Evolutionary conservation across 2,888 invertebrate genomes (phyloP).

Genomic region (Eustalomyia histrio): DNA sequence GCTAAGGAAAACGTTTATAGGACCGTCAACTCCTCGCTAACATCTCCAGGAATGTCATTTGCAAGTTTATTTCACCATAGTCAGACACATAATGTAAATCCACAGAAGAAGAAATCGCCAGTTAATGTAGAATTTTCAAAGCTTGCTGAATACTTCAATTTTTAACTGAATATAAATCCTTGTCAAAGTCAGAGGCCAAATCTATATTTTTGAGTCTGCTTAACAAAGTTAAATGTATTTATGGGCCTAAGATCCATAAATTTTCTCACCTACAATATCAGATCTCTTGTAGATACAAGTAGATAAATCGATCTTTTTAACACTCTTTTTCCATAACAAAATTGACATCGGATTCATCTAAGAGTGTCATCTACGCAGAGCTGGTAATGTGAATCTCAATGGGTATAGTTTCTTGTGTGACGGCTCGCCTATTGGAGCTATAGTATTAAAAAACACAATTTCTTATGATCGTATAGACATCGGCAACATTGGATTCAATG

Average conservation of each 20-base stretch:
- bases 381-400: too few relatives aligned
- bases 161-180: background rate
- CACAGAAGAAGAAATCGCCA: background rate
- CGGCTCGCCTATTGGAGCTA: too few relatives aligned
- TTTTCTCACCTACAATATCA: too few relatives aligned
- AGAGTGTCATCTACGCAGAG: too few relatives aligned
- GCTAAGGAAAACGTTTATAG: background rate
- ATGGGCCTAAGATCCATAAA: too few relatives aligned
- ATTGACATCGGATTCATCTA: slow-evolving; percentile 27
- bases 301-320: background rate
- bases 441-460: too few relatives aligned
- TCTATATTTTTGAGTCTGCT: background rate
- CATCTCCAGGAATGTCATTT: background rate
- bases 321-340: background rate
- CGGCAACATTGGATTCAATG: too few relatives aligned
- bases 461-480: too few relatives aligned
- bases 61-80: background rate
- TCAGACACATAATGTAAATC: background rate
- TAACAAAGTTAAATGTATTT: background rate
- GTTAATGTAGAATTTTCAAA: background rate
- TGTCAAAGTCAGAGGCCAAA: slow-evolving; percentile 1
- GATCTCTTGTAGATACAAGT: slow-evolving; percentile 2
- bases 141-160: background rate
- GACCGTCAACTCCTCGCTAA: background rate
- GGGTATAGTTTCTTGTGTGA: too few relatives aligned